These are phyloP conservation scores for Himalopsyche kuldschensis DNA, from an alignment of 2,888 invertebrate species.

Conservation along the genomic window DNA sequence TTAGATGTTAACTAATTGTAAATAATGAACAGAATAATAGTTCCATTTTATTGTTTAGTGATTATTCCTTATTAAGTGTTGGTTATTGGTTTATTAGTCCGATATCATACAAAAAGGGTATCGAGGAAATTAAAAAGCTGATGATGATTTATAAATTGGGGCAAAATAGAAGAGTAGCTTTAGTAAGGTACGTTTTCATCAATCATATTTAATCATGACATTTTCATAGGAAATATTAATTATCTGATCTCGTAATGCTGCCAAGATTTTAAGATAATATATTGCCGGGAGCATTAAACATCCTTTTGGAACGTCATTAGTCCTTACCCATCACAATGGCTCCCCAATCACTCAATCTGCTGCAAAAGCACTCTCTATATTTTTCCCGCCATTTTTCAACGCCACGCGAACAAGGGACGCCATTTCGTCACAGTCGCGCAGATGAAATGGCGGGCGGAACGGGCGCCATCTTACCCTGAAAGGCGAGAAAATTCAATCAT, in stretches of 20 bases:
- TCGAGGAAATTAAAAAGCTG: no score
- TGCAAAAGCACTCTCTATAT: conserved; percentile 1
- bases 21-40: no score
- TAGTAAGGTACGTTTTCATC: background rate
- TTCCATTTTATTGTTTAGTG: no score
- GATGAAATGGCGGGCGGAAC: conserved; percentile 31
- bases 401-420: conserved; percentile 58
- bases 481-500: background rate
- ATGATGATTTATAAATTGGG: no score
- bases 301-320: background rate
- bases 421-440: conserved; percentile 57
- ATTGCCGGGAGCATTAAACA: background rate
- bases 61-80: no score
- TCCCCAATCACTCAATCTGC: background rate
- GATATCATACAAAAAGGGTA: no score
- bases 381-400: conserved; percentile 51
- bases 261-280: background rate
- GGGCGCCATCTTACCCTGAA: background rate
- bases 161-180: background rate
- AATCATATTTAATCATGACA: background rate
- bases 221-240: background rate
- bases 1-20: no score
- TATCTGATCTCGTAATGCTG: background rate
- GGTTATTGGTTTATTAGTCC: no score
- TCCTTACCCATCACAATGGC: background rate